Percentiles rank a stretch among this genome's conserved stretches.
Conservation (phyloP, 2,797 vertebrate genomes). For the Antennarius maculatus region DNA sequence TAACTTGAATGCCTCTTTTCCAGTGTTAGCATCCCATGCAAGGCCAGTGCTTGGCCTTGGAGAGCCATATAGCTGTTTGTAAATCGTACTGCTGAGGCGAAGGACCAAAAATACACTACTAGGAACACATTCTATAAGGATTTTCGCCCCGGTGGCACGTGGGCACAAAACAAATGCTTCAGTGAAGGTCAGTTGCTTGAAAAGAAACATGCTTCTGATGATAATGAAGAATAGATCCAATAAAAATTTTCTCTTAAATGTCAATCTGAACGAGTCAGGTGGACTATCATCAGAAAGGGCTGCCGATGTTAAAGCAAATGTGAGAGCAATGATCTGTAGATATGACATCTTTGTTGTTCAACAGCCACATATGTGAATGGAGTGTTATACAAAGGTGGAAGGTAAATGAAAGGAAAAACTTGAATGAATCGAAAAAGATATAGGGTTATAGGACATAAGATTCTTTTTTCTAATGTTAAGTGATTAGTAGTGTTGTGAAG, state of each 20-base stretch:
- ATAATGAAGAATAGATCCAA: slow-evolving; percentile 48
- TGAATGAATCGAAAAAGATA: background rate
- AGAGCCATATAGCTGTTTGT: slow-evolving; percentile 63
- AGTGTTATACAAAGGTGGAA: background rate
- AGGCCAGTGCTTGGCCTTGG: slow-evolving; percentile 64
- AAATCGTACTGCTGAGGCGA: slow-evolving; percentile 40
- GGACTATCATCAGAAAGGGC: slow-evolving; percentile 24
- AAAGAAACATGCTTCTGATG: slow-evolving; percentile 39
- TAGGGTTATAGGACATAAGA: background rate
- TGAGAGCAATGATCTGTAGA: slow-evolving; percentile 26
- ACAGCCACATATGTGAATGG: slow-evolving; percentile 27
- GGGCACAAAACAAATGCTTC: slow-evolving; percentile 46
- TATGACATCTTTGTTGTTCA: slow-evolving; percentile 34
- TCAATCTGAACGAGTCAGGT: slow-evolving; percentile 27
- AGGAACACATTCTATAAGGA: slow-evolving; percentile 49
- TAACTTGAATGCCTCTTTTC: slow-evolving; percentile 62
- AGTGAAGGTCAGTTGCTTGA: slow-evolving; percentile 50
- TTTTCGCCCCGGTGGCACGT: slow-evolving; percentile 45
- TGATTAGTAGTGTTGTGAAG: background rate
- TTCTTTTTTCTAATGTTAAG: background rate
- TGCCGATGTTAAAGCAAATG: slow-evolving; percentile 17
- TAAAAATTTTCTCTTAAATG: slow-evolving; percentile 44
- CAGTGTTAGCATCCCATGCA: slow-evolving; percentile 39
- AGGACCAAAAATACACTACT: slow-evolving; percentile 52
- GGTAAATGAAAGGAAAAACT: background rate